Base-by-base conservation (phyloP, 2,113 vertebrate genomes). In the Anolis sagrei region DNA sequence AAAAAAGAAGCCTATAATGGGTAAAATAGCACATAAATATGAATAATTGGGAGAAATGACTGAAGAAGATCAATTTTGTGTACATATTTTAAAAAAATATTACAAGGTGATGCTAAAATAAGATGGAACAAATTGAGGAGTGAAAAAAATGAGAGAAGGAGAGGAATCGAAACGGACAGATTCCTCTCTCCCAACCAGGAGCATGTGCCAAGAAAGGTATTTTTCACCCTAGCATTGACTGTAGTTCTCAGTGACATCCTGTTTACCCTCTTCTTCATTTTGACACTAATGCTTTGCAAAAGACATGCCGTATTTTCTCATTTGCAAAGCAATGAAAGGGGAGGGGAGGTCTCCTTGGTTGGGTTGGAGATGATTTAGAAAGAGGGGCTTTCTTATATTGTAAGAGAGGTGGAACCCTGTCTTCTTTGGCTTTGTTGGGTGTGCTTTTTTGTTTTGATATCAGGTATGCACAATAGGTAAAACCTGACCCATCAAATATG, bases 181-280 rank as follows among this genome's bases (percentile, higher is more conserved):
- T 58, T 0, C n/a, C 72, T 88, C 88, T 79, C 54, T 21, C 13
- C 27, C 16, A 29, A 13, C 27, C 36, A 19, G 86, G 76, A 92
- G 36, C 70, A 13, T 0, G 2, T 64, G 81, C 85, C 62, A 69
- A 62, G 27, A 58, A 27, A 44, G 4, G 49, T 48, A 85, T 81
- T 90, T 89, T 92, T 85, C 87, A 84, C 85, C 88, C 64, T 87
- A 89, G 87, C 88, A 82, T 76, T 90, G 85, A n/a, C 39, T 54
- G 72, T 92, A 7, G 68, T 79, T 0, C 0, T 88, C 77, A 84
- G 23, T 75, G 76, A 62, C 77, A 87, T 44, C 84, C 85, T 5
- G 0, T 73, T 5, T n/a, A 69, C 34, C 29, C 82, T 86, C 64
- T 34, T 49, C 27, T 0, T 75, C 79, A 23, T 72, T 89, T 83